Percentiles rank a stretch among this genome's conserved stretches.
Conservation (phyloP, 2,113 vertebrate species). For the Gadus chalcogrammus region DNA sequence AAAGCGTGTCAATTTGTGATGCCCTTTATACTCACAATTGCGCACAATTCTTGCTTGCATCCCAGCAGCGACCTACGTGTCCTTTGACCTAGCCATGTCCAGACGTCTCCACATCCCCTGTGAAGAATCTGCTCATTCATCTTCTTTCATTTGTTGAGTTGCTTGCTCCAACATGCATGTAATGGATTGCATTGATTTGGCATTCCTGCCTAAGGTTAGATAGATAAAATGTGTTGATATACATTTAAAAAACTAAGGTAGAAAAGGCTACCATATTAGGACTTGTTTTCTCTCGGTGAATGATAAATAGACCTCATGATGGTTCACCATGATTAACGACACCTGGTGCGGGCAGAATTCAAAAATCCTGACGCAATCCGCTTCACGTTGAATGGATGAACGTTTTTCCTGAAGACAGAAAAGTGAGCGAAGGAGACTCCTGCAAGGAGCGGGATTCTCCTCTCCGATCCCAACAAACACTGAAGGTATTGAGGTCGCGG, state of each 20-base stretch:
- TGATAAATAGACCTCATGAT: conserved; percentile 17
- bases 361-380: conserved; percentile 12
- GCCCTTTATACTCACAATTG: conserved; percentile 8
- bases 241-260: conserved; percentile 25
- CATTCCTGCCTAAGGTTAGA: conserved; percentile 44
- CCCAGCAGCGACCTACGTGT: not conserved
- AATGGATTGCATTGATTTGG: conserved; percentile 58
- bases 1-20: conserved; percentile 18
- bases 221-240: conserved; percentile 49
- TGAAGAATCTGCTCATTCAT: conserved; percentile 19
- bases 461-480: too few species aligned
- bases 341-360: conserved; percentile 12
- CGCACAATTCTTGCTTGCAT: not conserved
- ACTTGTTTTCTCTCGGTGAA: conserved; percentile 20
- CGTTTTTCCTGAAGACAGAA: not conserved
- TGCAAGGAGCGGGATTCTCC: too few species aligned
- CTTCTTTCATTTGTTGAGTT: conserved; percentile 20
- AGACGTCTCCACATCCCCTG: conserved; percentile 1
- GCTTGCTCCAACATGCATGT: conserved; percentile 56
- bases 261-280: conserved; percentile 34
- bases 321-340: not conserved
- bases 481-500: too few species aligned
- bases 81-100: not conserved
- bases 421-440: not conserved
- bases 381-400: not conserved